phyloP scores from a whole-genome alignment of 2,797 vertebrate species.

The Odontamblyopus lacepedii region DNA sequence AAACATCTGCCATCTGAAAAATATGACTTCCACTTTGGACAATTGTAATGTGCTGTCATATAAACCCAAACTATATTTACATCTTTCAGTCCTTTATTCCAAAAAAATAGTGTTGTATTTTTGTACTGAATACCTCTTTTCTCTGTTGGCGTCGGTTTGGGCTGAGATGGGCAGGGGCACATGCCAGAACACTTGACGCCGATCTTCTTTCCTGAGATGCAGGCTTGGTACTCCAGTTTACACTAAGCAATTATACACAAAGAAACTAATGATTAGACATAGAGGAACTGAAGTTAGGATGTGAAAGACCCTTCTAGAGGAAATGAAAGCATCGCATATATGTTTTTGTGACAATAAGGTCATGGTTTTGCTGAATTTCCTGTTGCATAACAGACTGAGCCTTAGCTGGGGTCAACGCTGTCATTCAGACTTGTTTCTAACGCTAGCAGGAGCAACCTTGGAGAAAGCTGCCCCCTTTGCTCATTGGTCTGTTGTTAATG shows the following conservation, averaged over 20 bases:
- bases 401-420: too few relatives aligned
- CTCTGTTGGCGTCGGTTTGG: conserved; percentile 73
- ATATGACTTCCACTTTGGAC: too few relatives aligned
- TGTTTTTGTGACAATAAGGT: conserved; percentile 1
- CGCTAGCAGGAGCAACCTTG: too few relatives aligned
- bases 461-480: too few relatives aligned
- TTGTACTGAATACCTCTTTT: conserved; percentile 81
- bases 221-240: conserved; percentile 96
- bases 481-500: too few relatives aligned
- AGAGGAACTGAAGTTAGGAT: conserved; percentile 14
- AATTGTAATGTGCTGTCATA: too few relatives aligned
- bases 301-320: conserved; percentile 19
- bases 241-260: conserved; percentile 76
- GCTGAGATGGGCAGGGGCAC: conserved; percentile 86
- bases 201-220: conserved; percentile 91
- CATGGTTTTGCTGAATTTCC: neutral
- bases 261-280: conserved; percentile 22
- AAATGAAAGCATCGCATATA: conserved; percentile 29
- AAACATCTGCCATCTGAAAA: too few relatives aligned
- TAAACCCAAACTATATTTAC: too few relatives aligned
- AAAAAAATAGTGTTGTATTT: neutral
- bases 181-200: conserved; percentile 87
- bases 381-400: too few relatives aligned
- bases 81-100: too few relatives aligned
- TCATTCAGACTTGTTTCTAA: too few relatives aligned